A percentile compares a stretch with the other conserved stretches of the same genome.
Evolutionary conservation across 1,140 invertebrate species (phyloP).

Genomic region (Sinonovacula constricta): DNA sequence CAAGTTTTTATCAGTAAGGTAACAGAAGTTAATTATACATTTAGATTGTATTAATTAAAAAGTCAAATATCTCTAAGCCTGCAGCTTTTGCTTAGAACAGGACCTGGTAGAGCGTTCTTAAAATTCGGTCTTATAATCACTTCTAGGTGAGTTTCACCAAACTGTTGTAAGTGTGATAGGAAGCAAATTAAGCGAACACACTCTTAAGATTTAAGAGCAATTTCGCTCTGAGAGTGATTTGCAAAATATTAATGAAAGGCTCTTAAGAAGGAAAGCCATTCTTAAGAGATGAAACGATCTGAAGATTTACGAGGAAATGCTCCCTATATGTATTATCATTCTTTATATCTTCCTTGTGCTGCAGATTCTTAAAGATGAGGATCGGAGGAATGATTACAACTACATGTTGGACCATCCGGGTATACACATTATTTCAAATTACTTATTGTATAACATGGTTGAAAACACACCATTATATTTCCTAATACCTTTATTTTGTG

Average conservation of each 20-base stretch:
- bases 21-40: too few relatives aligned
- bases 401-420: slow-evolving; percentile 96
- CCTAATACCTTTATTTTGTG: neutral
- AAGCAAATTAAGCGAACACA: too few relatives aligned
- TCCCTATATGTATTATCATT: neutral
- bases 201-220: neutral
- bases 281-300: neutral
- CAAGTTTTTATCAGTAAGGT: too few relatives aligned
- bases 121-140: too few relatives aligned
- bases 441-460: neutral
- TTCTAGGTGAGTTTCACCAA: too few relatives aligned
- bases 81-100: too few relatives aligned
- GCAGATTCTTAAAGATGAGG: slow-evolving; percentile 93
- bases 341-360: slow-evolving; percentile 4
- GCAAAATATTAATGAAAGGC: neutral
- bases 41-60: too few relatives aligned
- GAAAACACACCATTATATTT: neutral
- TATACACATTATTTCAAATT: slow-evolving; percentile 48
- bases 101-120: too few relatives aligned
- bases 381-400: slow-evolving; percentile 91
- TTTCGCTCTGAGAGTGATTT: neutral
- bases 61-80: too few relatives aligned
- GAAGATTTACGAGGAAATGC: too few relatives aligned
- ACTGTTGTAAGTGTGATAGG: too few relatives aligned
- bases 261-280: too few relatives aligned